These are phyloP conservation scores for Eupithecia inturbata DNA, from an alignment of 2,888 invertebrate species.

Conservation along the genomic window DNA sequence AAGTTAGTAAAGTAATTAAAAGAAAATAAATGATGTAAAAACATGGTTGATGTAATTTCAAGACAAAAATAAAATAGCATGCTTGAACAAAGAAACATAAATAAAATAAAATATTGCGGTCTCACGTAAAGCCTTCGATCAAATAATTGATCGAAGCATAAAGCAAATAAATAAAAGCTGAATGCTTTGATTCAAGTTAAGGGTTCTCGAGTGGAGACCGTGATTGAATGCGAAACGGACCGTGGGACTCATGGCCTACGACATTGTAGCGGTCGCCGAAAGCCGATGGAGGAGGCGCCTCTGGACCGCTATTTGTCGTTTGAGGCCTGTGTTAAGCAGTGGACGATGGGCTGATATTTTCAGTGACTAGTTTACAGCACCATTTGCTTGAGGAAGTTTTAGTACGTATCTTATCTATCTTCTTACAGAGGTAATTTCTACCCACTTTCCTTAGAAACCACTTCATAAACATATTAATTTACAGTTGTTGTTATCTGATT, in stretches of 20 bases:
- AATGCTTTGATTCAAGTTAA: too few relatives aligned
- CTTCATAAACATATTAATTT: conserved; percentile 4
- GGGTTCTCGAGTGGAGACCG: background rate
- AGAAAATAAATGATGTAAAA: too few relatives aligned
- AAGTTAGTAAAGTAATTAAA: too few relatives aligned
- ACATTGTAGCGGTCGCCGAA: background rate
- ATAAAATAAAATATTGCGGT: too few relatives aligned
- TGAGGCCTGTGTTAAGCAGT: background rate
- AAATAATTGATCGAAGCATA: too few relatives aligned
- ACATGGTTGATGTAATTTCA: too few relatives aligned
- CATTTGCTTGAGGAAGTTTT: background rate
- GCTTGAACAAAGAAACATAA: too few relatives aligned
- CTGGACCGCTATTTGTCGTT: background rate
- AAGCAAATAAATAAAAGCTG: too few relatives aligned
- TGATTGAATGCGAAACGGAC: background rate
- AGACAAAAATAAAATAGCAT: too few relatives aligned
- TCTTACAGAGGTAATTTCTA: background rate
- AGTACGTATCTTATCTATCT: background rate
- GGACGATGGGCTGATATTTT: background rate
- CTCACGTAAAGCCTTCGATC: too few relatives aligned
- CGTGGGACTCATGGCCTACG: background rate
- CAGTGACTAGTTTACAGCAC: background rate
- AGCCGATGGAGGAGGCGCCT: background rate
- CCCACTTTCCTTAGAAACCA: background rate
- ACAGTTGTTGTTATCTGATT: conserved; percentile 4